Conservation (phyloP, 2,113 vertebrate genomes). For the Illadopsis cleaveri region DNA sequence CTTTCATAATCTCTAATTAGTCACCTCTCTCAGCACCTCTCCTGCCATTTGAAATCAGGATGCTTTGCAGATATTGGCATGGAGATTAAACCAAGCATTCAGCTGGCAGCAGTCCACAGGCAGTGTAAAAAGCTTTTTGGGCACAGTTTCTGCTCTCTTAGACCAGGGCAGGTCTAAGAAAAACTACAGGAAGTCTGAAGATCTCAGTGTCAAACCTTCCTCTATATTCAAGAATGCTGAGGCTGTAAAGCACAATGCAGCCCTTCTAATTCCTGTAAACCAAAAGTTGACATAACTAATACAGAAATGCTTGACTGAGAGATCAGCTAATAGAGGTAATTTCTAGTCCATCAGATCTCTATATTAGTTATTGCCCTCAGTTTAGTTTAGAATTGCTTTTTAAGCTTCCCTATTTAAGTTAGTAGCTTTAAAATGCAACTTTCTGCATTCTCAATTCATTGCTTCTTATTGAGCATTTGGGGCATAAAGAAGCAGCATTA, state of each 20-base stretch:
- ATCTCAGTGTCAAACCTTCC: neutral
- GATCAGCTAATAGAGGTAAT: slow-evolving; percentile 39
- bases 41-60: slow-evolving; percentile 8
- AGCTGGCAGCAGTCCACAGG: neutral
- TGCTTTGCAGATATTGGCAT: neutral
- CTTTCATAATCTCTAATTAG: slow-evolving; percentile 53
- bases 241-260: neutral
- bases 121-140: neutral
- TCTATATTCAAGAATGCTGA: neutral
- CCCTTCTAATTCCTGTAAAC: slow-evolving; percentile 1
- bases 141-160: neutral
- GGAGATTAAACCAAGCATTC: neutral
- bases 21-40: slow-evolving; percentile 22
- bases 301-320: slow-evolving; percentile 14
- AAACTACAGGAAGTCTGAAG: neutral
- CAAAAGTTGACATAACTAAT: neutral
- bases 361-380: slow-evolving; percentile 23
- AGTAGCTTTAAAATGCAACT: neutral
- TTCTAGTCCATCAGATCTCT: slow-evolving; percentile 35
- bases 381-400: slow-evolving; percentile 58
- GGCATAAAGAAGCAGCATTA: neutral
- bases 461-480: neutral
- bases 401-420: slow-evolving; percentile 27
- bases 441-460: neutral
- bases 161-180: too few relatives aligned